phyloP scores from a whole-genome alignment of 2,888 invertebrate species.

The Hirtodrosophila alboralis region DNA sequence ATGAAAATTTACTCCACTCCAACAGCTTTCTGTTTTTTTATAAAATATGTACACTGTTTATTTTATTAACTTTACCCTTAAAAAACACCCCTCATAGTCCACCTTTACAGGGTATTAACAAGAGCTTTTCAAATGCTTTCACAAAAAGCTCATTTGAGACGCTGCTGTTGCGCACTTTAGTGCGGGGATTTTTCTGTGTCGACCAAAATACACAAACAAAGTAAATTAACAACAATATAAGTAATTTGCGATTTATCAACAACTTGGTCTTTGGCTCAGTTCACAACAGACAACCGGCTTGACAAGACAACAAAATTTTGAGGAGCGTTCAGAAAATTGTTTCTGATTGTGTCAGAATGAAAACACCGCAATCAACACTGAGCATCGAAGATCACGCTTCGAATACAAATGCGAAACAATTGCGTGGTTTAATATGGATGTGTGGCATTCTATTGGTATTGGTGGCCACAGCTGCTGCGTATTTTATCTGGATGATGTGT shows the following conservation, averaged over 20 bases:
- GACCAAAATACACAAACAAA: slow-evolving; percentile 24
- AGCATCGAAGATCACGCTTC: slow-evolving; percentile 21
- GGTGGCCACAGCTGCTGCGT: slow-evolving; percentile 42
- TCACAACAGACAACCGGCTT: slow-evolving; percentile 41
- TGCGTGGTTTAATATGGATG: slow-evolving; percentile 44
- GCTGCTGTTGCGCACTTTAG: slow-evolving; percentile 41
- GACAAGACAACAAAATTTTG: slow-evolving; percentile 29
- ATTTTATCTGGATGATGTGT: slow-evolving; percentile 61
- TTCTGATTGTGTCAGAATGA: slow-evolving; percentile 7
- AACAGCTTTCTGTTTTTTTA: no score
- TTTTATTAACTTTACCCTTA: no score
- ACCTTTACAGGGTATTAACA: slow-evolving; percentile 2
- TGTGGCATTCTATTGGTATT: slow-evolving; percentile 50
- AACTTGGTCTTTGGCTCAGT: slow-evolving; percentile 43
- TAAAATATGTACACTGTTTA: no score
- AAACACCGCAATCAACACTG: slow-evolving; percentile 6
- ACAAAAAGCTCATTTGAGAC: slow-evolving; percentile 27
- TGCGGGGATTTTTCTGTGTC: slow-evolving; percentile 53
- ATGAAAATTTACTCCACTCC: no score
- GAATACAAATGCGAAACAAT: slow-evolving; percentile 19
- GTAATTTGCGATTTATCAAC: slow-evolving; percentile 39
- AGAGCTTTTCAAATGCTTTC: slow-evolving; percentile 2
- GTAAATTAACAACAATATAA: slow-evolving; percentile 19
- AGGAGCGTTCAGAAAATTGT: slow-evolving; percentile 3
- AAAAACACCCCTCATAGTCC: not conserved